phyloP scores from a whole-genome alignment of 2,888 invertebrate species.

The Actias luna region DNA sequence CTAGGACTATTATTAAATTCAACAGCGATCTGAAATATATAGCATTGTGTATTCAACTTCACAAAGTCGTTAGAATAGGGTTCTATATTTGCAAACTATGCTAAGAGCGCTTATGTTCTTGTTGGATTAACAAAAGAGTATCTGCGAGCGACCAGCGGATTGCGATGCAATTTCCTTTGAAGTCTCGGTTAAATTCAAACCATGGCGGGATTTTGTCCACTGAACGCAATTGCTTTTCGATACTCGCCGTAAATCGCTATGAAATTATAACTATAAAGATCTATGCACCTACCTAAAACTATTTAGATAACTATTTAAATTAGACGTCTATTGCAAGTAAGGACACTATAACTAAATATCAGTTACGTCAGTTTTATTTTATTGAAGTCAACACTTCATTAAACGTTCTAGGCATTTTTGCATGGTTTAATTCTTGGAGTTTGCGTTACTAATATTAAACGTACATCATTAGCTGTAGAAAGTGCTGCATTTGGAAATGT shows the following conservation, averaged over 20 bases:
- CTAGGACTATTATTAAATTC: too few species aligned
- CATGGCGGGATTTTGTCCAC: neutral
- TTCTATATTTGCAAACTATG: neutral
- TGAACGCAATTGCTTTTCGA: neutral
- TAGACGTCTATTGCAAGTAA: neutral
- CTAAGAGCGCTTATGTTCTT: neutral
- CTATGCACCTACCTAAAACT: neutral
- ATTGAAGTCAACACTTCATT: too few species aligned
- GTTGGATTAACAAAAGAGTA: constrained; percentile 5
- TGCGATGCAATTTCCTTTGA: constrained; percentile 4
- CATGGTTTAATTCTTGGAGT: too few species aligned
- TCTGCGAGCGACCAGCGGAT: neutral
- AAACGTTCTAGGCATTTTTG: too few species aligned
- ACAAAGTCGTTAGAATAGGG: neutral
- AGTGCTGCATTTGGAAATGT: too few species aligned
- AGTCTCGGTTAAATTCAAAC: neutral
- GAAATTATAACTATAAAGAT: neutral
- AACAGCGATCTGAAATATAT: neutral
- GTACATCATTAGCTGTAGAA: too few species aligned
- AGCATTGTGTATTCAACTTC: neutral
- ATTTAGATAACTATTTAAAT: too few species aligned
- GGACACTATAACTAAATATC: neutral
- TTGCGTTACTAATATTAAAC: too few species aligned
- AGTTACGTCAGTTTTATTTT: neutral
- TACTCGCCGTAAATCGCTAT: neutral